Conservation (phyloP, 1,140 invertebrate genomes). For the Aporrectodea caliginosa region DNA sequence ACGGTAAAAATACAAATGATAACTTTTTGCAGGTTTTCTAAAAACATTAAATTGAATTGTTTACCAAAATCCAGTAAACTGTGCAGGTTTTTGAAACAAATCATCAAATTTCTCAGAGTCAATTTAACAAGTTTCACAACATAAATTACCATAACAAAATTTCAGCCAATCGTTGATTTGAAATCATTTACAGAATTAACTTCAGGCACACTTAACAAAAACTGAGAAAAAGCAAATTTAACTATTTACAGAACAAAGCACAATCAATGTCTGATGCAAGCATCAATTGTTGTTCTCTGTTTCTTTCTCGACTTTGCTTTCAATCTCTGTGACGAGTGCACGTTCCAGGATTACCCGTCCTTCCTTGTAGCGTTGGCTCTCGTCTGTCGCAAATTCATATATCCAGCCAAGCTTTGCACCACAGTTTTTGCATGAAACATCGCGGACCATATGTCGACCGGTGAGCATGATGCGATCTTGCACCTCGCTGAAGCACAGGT, state of each 20-base stretch:
- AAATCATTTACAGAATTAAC: background rate
- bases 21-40: background rate
- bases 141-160: background rate
- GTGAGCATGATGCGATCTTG: slow-evolving; percentile 57
- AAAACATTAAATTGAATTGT: background rate
- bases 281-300: background rate
- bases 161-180: background rate
- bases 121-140: background rate
- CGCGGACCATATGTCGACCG: slow-evolving; percentile 89
- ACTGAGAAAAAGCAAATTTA: background rate
- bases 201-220: background rate
- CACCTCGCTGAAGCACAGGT: slow-evolving; percentile 52
- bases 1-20: background rate
- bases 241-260: background rate
- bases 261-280: background rate
- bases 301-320: slow-evolving; percentile 51
- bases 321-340: slow-evolving; percentile 54
- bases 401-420: slow-evolving; percentile 63
- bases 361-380: slow-evolving; percentile 94
- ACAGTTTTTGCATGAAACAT: slow-evolving; percentile 97
- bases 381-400: slow-evolving; percentile 80
- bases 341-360: slow-evolving; percentile 76
- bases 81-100: too few species aligned
- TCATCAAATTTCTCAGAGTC: too few species aligned
- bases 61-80: background rate